Base-by-base conservation (phyloP, 1,140 invertebrate genomes). In the Colletes latitarsis region DNA sequence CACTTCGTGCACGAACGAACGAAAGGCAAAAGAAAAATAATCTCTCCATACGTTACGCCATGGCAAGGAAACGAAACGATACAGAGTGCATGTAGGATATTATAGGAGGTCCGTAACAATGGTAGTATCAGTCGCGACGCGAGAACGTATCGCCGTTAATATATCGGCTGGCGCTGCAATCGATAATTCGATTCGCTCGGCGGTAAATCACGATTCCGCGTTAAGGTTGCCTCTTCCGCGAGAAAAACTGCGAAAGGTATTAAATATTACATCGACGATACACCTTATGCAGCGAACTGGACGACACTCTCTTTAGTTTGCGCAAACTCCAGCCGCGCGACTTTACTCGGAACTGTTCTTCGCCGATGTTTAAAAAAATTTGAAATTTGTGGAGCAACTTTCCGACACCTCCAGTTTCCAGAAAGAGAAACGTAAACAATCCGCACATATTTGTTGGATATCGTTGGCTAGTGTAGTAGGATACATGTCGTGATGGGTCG, bases 61-160 rank as follows among this genome's bases (percentile, higher is more conserved):
- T 49, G 52, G 39, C 57, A 58, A 53, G 30, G 52, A 41, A 63
- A 77, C 73, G 60, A 64, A 70, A 71, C 80, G 75, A 72, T 53
- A 77, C n/a, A 57, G 10, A 41, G 2, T n/a, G 66, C 71, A 57
- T 1, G 75, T 58, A 53, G 12, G 62, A 82, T 72, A 76, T 81
- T 81, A 78, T 64, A 78, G 60, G 41, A 19, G 4, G 9, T 21
- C 17, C 6, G 66, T 76, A 81, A 70, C 79, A 60, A 78, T 82
- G 62, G 68, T 46, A 77, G 68, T 46, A 77, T 49, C 73, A 46
- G 30, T 55, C 46, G 9, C 55, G 58, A 8, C 41, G 66, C 21
- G 67, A 77, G 67, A 81, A 70, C 66, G 60, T 70, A 81, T 64
- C 17, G 46, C 41, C 41, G 71, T 68, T 80, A 67, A 74, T 74